Evolutionary conservation across 2,797 vertebrate species (phyloP), one percentile per base, ranked within the genome.

Genomic region (Hephaestus fuliginosus): DNA sequence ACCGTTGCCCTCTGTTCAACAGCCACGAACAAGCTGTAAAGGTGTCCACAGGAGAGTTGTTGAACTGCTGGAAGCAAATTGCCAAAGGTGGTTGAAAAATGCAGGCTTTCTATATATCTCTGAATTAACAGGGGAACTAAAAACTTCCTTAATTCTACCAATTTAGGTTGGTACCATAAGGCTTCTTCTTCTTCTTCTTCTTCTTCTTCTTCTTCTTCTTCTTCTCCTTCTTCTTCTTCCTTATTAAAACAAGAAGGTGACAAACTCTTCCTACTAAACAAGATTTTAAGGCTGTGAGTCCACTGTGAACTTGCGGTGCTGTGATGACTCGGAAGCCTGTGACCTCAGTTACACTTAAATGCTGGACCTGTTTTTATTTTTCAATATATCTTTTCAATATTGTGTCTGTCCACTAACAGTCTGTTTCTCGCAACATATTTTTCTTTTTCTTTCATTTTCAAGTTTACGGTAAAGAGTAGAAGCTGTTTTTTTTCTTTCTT

Each of bases 91-190:
- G 89, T 90, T 91, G 87, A 92, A 93, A 94, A 92, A 91, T 92
- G 84, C 89, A 80, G 89, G 85, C 90, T 94, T 96, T 95, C 90
- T 94, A 94, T 96, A 95, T 96, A 96, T 96, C 95, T 96, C 87
- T 91, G 91, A 92, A 95, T 94, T 94, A 93, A 82, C 94, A 94
- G 94, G 92, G 94, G 94, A 96, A 96, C 96, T 96, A 95, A 96
- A 96, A 95, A 94, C 95, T 96, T 96, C 95, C 93, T 95, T 95
- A 95, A 95, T 93, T 95, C 88, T 94, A 93, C 92, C 90, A 94
- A 95, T 95, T 95, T 94, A 95, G 92, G 91, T 93, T 93, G 87
- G 90, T 90, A 85, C 84, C 89, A 90, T 92, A 89, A 86, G 85
- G 86, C 89, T 94, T 91, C 86, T 95, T 91, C 91, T 94, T 87